Evolutionary conservation across 2,888 invertebrate species (phyloP), one percentile per base, ranked within the genome.

Genomic region (Phorcus lineatus): DNA sequence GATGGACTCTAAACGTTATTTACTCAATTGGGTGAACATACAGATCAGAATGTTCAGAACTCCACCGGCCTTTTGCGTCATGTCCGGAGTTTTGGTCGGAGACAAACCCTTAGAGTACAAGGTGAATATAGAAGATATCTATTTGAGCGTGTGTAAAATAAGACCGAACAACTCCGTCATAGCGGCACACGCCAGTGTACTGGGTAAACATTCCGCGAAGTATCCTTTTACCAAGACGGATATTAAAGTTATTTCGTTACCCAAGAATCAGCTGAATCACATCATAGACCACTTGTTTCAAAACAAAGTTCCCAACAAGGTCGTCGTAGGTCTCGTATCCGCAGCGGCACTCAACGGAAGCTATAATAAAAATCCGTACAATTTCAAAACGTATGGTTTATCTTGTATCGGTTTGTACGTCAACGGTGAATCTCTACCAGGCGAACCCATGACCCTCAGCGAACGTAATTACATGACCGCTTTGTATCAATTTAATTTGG

Each of bases 11-110:
- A 77, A 80, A 17, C 53, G 66, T 0, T 80, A 66, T 31, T n/a
- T 82, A n/a, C 0, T 82, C 16, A 81, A 83, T n/a, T 78, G 80
- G 3, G 75, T 83, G n/a, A 36, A 66, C 52, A 24, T 80, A 2
- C 81, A 81, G 16, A 24, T 81, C 6, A 74, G 62, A n/a, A 17
- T 80, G n/a, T 55, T 17, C 0, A 53, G 24, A 16, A 62, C 79
- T 16, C 70, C 67, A 53, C 40, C 74, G 11, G 16, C 9, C 2
- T 81, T 82, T 53, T 22, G 19, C 52, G 24, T 81, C 19, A 75
- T 74, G 22, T 66, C 57, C 0, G 36, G 55, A 16, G 76, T 40
- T 3, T 19, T 7, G 6, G 40, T n/a, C 4, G 53, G 2, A 24
- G 55, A 52, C n/a, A 47, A 47, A 13, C 47, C 47, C 47, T 47